Base-by-base conservation (phyloP, 2,797 vertebrate species). In the Parauchenoglanis ngamensis region DNA sequence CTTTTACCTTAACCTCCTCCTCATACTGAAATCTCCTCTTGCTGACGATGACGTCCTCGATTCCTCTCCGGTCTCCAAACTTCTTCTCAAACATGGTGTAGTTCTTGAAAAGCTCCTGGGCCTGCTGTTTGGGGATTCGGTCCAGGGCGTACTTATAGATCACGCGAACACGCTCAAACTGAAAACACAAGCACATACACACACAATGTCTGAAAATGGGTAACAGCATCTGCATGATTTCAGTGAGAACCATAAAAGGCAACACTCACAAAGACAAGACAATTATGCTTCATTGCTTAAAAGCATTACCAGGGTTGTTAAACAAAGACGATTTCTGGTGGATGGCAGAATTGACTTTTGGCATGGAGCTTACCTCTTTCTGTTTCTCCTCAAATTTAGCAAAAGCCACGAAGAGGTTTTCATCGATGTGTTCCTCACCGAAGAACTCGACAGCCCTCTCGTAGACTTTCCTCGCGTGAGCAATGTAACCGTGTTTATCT, bases 1-100 rank as follows among this genome's bases (percentile, higher is more conserved):
- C 54, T 40, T 44, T 35, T 75, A 99, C 98, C 96, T 99, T 99
- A 90, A 99, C 98, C 91, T 99, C 98, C 90, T 99, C 98, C 91
- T 99, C 98, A 7, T 99, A 99, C 90, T 99, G 98, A 93, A 99
- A 99, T 73, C 98, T 93, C 35, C 98, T 94, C 87, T 99, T 99
- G 95, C 96, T 99, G 91, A 99, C 97, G 4, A 99, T 99, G 86
- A 99, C 98, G 28, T 99, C 98, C 92, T 99, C 98, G 6, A 99
- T 99, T 7, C 98, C 98, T 67, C 98, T 93, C 25, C 98, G 93
- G 94, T 99, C 98, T 65, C 98, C 98, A 89, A 98, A 99, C 94
- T 97, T 98, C 95, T 99, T 99, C 94, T 99, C 98, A 89, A 99
- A 99, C 93, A 99, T 96, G 0, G 98, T 99, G 92, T 99, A 99